phyloP scores from a whole-genome alignment of 1,140 invertebrate species.

The Papilio helenus region DNA sequence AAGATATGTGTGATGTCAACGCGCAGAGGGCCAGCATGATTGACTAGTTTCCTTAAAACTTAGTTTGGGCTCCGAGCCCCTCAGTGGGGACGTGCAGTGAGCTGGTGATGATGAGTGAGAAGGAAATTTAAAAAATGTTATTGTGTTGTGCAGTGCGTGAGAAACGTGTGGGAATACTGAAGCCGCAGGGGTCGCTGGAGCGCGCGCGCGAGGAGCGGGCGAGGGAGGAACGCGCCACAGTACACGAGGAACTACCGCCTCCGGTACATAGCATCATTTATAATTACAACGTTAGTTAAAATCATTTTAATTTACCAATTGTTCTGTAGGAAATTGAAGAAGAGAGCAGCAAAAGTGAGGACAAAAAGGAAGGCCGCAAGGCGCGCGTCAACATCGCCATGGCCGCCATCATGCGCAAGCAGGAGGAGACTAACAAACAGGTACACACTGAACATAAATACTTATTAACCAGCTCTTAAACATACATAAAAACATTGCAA shows the following conservation, averaged over 20 bases:
- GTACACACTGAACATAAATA: conserved; percentile 54
- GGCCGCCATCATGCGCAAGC: conserved; percentile 88
- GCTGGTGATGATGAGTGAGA: too few species aligned
- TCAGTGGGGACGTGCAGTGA: too few species aligned
- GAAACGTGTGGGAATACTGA: conserved; percentile 87
- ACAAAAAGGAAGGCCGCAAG: conserved; percentile 63
- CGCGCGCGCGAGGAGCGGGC: conserved; percentile 84
- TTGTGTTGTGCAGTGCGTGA: conserved; percentile 73
- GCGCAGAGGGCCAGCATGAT: too few species aligned
- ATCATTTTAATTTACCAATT: background rate
- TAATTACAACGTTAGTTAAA: background rate
- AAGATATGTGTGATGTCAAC: too few species aligned
- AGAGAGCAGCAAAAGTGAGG: conserved; percentile 59
- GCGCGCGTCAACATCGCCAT: conserved; percentile 88
- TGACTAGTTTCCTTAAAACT: too few species aligned
- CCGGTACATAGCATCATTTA: background rate
- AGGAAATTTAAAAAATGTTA: background rate
- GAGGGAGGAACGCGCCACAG: conserved; percentile 65
- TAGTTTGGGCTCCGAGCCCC: too few species aligned
- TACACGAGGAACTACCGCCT: conserved; percentile 54
- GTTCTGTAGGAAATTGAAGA: conserved; percentile 54
- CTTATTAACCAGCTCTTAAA: background rate
- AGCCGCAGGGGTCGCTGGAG: conserved; percentile 87
- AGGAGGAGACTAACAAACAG: conserved; percentile 85
- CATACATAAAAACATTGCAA: background rate